Evolutionary conservation across 2,888 invertebrate genomes (phyloP).

Genomic region (Drosophila vallismaia): DNA sequence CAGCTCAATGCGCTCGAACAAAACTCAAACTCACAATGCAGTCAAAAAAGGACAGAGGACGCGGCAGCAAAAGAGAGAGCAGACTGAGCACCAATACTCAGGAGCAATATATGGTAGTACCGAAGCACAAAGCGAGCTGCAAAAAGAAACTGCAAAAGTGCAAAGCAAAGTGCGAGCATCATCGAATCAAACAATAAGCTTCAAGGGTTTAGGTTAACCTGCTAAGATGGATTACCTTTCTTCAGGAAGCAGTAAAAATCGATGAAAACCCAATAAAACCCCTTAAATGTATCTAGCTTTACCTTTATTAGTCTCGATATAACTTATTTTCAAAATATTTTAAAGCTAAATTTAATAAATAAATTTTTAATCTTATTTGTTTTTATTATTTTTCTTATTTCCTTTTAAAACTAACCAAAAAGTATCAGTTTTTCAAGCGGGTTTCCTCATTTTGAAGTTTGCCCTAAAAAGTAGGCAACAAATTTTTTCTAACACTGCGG

Average conservation of each 20-base stretch:
- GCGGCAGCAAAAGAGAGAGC: conserved; percentile 37
- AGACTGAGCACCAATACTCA: conserved; percentile 41
- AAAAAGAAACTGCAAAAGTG: conserved; percentile 47
- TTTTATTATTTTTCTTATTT: too few species aligned
- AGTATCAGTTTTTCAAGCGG: too few species aligned
- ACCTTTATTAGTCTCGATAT: too few species aligned
- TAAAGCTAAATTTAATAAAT: too few species aligned
- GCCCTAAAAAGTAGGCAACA: background rate
- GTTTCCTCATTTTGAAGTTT: background rate
- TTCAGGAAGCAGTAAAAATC: background rate
- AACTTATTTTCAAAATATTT: too few species aligned
- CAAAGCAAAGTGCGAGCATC: conserved; percentile 20
- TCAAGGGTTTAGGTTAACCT: conserved; percentile 16
- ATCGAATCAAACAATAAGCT: conserved; percentile 4
- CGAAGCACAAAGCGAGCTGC: conserved; percentile 36
- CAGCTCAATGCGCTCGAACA: conserved; percentile 82
- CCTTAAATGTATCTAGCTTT: too few species aligned
- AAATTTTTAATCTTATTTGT: too few species aligned
- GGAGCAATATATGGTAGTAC: conserved; percentile 12
- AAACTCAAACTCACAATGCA: conserved; percentile 59
- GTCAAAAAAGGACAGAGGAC: conserved; percentile 27
- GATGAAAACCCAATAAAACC: too few species aligned
- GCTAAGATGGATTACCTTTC: background rate
- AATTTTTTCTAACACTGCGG: background rate
- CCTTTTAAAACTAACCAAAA: too few species aligned